Percentiles rank a stretch among this genome's conserved stretches.
Conservation (phyloP, 2,888 invertebrate genomes). For the Athalia rosae region DNA sequence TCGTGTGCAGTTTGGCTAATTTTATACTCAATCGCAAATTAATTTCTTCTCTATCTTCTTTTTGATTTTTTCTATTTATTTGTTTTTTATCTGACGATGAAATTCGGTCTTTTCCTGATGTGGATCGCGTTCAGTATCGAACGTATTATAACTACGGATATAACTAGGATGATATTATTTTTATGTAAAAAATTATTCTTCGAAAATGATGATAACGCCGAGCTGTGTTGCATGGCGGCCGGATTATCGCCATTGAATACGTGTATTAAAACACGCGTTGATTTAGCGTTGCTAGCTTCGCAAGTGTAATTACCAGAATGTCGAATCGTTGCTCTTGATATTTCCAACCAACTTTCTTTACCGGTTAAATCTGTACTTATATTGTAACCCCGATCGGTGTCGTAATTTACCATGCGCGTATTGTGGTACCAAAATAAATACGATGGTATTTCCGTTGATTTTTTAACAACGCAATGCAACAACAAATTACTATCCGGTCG, state of each 20-base stretch:
- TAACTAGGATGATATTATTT: too few relatives aligned
- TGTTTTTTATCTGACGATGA: too few relatives aligned
- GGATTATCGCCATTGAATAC: slow-evolving; percentile 92
- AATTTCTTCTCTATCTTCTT: too few relatives aligned
- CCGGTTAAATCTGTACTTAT: slow-evolving; percentile 87
- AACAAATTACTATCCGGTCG: slow-evolving; percentile 90
- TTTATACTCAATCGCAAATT: too few relatives aligned
- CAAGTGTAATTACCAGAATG: slow-evolving; percentile 94
- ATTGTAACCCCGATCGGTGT: slow-evolving; percentile 89
- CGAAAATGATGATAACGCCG: slow-evolving; percentile 69
- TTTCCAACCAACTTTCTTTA: slow-evolving; percentile 81
- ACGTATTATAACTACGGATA: not conserved
- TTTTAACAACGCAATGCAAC: slow-evolving; percentile 87
- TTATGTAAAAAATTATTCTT: not conserved
- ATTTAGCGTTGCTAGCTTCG: slow-evolving; percentile 90
- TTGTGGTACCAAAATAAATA: slow-evolving; percentile 90
- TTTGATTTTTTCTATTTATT: too few relatives aligned
- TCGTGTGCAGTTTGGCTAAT: too few relatives aligned
- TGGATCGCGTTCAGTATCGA: not conserved
- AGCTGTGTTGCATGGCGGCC: slow-evolving; percentile 86
- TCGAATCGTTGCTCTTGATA: slow-evolving; percentile 78
- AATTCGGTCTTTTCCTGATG: too few relatives aligned
- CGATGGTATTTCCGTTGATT: slow-evolving; percentile 89
- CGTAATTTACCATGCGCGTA: slow-evolving; percentile 94
- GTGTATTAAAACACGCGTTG: slow-evolving; percentile 91